Percentiles rank a stretch among this genome's conserved stretches.
phyloP scores from a whole-genome alignment of 2,888 invertebrate genomes.

The Standfussiana lucernea region DNA sequence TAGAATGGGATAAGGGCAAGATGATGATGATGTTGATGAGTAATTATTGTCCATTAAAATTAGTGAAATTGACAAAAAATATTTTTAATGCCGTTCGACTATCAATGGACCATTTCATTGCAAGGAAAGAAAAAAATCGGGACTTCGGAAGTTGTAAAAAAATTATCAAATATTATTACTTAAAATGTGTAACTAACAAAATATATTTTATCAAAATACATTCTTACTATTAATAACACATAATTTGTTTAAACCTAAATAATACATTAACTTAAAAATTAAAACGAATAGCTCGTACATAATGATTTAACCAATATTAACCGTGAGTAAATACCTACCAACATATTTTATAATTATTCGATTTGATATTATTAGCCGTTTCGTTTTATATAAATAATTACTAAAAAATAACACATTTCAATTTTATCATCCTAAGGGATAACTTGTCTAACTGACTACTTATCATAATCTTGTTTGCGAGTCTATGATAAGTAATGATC shows the following conservation, averaged over 20 bases:
- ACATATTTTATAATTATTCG: too few relatives aligned
- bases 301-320: too few relatives aligned
- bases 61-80: neutral
- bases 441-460: too few relatives aligned
- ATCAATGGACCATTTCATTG: neutral
- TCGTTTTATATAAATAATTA: neutral
- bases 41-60: neutral
- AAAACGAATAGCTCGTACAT: neutral
- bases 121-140: neutral
- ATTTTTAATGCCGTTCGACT: neutral
- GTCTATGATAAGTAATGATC: neutral
- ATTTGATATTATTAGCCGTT: neutral
- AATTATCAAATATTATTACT: neutral
- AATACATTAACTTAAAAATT: neutral
- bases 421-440: neutral
- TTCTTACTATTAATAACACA: neutral
- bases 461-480: too few relatives aligned
- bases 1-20: too few relatives aligned
- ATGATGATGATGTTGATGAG: neutral
- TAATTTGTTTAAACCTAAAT: neutral
- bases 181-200: neutral
- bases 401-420: neutral
- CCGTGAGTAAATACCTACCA: neutral
- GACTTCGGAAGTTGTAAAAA: neutral
- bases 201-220: neutral